These are phyloP conservation scores for Aurelia aurita complex sp. Pacific DNA, from an alignment of 30 jellyfish, hydroid and myxozoan genomes.

Conservation along the genomic window DNA sequence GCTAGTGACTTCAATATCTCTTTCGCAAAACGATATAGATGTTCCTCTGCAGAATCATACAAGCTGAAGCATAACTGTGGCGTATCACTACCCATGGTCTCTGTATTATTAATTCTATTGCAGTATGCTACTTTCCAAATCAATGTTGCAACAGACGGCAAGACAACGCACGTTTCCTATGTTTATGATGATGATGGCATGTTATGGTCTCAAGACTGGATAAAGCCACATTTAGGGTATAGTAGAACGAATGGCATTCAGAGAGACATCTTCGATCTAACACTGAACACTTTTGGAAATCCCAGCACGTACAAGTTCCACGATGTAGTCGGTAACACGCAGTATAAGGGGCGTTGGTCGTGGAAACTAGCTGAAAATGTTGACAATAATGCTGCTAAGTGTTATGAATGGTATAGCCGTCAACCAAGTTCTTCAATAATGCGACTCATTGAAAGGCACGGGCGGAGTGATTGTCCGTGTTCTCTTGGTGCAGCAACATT, in stretches of 20 bases:
- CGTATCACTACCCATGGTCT: no score
- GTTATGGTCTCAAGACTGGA: slow-evolving; percentile 54
- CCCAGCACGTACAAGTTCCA: slow-evolving; percentile 54
- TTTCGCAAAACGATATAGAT: no score
- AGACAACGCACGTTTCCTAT: slow-evolving; percentile 20
- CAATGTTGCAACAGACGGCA: slow-evolving; percentile 43
- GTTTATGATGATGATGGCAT: slow-evolving; percentile 58
- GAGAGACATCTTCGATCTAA: background rate
- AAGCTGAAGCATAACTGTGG: no score
- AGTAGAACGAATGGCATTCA: background rate
- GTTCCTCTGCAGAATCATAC: no score
- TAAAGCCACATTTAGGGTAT: slow-evolving; percentile 19
- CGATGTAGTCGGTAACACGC: slow-evolving; percentile 35
- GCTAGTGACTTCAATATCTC: no score
- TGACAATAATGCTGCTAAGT: slow-evolving; percentile 26
- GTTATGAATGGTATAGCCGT: slow-evolving; percentile 36
- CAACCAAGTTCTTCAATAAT: slow-evolving; percentile 2
- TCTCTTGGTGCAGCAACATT: background rate
- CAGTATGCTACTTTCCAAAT: slow-evolving; percentile 57
- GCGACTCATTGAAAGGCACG: background rate
- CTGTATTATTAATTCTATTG: no score
- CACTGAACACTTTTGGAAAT: background rate
- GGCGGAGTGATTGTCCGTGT: slow-evolving; percentile 35
- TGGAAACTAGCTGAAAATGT: slow-evolving; percentile 33
- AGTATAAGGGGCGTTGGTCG: slow-evolving; percentile 45